Base-by-base conservation (phyloP, 2,113 vertebrate genomes). In the Geococcyx californianus region DNA sequence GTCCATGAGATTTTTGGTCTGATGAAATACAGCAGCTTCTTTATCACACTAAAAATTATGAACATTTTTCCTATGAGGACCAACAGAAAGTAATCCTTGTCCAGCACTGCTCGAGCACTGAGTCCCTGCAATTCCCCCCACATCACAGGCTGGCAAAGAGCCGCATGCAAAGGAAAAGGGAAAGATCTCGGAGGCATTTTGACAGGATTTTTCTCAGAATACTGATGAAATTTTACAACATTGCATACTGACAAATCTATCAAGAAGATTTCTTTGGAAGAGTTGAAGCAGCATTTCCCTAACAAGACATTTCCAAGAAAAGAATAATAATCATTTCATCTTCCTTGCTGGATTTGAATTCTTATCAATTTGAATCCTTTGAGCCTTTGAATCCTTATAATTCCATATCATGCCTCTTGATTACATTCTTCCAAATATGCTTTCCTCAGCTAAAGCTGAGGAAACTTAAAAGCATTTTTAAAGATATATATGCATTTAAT, bases 381-480 rank as follows among this genome's bases (percentile, higher is more conserved):
- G 34, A 67, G 47, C 24, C n/a, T 95, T 67, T 31, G 66, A 94
- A 72, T 62, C 52, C 42, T 85, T 70, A 36, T 40, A 51, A 67
- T 49, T 74, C 14, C 21, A 26, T 52, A 78, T 63, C 31, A 78
- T 34, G 10, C 9, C 54, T 67, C 45, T 81, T 31, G 23, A 26
- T 68, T 20, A 73, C 0, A 73, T 31, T 72, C 49, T 64, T 63
- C 70, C 52, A 90, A 85, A 90, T 70, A n/a, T 4, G 33, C 47
- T 59, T 38, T 75, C 68, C 38, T 75, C 62, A 84, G 25, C n/a
- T 77, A 68, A 63, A 86, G 24, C 9, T 52, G 25, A 54, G 42
- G 52, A 72, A 7, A 67, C 28, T 51, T 45, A 28, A 72, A 84
- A 70, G 11, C 23, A 75, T 51, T 62, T 63, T 69, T 34, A 77